Evolutionary conservation across 2,888 invertebrate genomes (phyloP).

Genomic region (Pharmacophagus antenor): DNA sequence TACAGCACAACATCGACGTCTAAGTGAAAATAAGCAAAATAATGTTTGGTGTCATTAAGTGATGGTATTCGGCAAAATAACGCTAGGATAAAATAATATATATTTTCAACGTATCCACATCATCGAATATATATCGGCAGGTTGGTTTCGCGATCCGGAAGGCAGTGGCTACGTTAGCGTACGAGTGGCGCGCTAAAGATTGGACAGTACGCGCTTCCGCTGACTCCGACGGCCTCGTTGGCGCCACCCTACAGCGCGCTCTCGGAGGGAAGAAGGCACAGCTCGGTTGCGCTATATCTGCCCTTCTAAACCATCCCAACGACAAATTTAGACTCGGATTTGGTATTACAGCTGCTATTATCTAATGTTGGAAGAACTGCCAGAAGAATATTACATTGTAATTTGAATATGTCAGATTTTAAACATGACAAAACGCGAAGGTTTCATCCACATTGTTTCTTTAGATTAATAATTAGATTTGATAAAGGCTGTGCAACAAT

Average conservation of each 20-base stretch:
- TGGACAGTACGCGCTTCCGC: slow-evolving; percentile 69
- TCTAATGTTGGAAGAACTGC: slow-evolving; percentile 37
- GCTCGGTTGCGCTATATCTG: slow-evolving; percentile 67
- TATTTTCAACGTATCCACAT: background rate
- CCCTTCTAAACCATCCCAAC: slow-evolving; percentile 74
- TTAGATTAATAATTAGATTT: background rate
- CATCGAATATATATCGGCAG: slow-evolving; percentile 40
- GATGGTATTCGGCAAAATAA: too few relatives aligned
- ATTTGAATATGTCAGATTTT: background rate
- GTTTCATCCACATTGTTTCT: background rate
- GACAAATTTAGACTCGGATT: slow-evolving; percentile 74
- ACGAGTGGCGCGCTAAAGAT: slow-evolving; percentile 64
- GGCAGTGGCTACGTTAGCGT: slow-evolving; percentile 66
- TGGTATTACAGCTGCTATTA: slow-evolving; percentile 63
- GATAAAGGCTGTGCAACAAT: background rate
- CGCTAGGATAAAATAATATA: too few relatives aligned
- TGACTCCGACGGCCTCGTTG: slow-evolving; percentile 73
- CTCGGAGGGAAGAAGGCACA: slow-evolving; percentile 63
- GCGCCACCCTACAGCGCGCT: slow-evolving; percentile 64
- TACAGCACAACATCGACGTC: too few relatives aligned
- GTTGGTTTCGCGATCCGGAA: slow-evolving; percentile 65
- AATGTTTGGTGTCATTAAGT: too few relatives aligned
- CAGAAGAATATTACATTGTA: background rate
- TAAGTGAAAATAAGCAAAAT: too few relatives aligned
- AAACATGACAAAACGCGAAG: background rate